Conservation (phyloP, 2,113 vertebrate species). For the Xenopus borealis region DNA sequence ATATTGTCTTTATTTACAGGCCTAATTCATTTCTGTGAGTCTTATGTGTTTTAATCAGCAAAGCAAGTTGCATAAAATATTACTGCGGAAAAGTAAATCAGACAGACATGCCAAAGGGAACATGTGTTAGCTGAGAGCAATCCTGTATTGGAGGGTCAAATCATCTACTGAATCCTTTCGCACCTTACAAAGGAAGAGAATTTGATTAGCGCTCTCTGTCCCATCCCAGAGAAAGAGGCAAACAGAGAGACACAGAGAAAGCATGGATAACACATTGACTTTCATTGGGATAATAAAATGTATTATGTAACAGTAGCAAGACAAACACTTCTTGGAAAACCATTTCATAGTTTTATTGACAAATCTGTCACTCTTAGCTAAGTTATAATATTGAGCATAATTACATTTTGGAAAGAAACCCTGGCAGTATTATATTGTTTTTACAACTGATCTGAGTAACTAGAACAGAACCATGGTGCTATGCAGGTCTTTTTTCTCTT, state of each 20-base stretch:
- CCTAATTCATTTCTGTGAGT: slow-evolving; percentile 50
- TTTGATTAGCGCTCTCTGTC: slow-evolving; percentile 1
- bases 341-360: not conserved
- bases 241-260: not conserved
- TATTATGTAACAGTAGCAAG: not conserved
- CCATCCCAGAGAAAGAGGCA: not conserved
- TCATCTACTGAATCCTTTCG: not conserved
- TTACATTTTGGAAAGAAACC: too few relatives aligned
- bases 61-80: slow-evolving; percentile 50
- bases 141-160: not conserved
- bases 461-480: too few relatives aligned
- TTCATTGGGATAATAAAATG: not conserved
- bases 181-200: not conserved
- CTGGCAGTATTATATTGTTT: too few relatives aligned
- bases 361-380: too few relatives aligned
- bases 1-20: slow-evolving; percentile 50
- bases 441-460: too few relatives aligned
- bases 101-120: slow-evolving; percentile 36
- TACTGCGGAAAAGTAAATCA: slow-evolving; percentile 34
- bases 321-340: not conserved
- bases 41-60: slow-evolving; percentile 27
- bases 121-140: not conserved
- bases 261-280: not conserved
- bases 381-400: too few relatives aligned
- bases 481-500: too few relatives aligned